Evolutionary conservation across 2,113 vertebrate species (phyloP), one percentile per base, ranked within the genome.

Genomic region (Climacteris rufus): DNA sequence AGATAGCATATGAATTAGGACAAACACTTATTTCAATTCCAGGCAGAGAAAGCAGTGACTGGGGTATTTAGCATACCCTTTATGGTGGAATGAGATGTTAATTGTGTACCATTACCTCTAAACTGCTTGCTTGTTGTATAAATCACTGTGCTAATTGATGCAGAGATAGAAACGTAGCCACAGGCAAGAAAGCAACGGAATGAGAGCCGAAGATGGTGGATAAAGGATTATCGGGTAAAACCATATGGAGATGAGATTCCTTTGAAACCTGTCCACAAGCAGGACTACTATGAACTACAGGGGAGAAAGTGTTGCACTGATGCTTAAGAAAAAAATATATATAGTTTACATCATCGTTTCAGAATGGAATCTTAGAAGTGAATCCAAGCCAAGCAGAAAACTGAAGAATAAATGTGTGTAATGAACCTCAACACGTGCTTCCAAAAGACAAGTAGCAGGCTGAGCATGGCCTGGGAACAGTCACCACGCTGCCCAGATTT

Each of bases 131-230:
- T 98, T 99, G 99, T 99, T 99, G 99, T 99, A 99, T 99, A 99
- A 99, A 99, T 99, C 99, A 99, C 99, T 98, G 98, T 98, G 98
- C 98, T 99, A 99, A 99, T 99, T 99, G 99, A 99, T 99, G 99
- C 98, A 98, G 98, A 99, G 99, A 99, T 99, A 99, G 98, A 99
- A 99, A 98, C 97, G 98, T 98, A 99, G 99, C 99, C 99, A 99
- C 98, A 95, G 99, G 99, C 99, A 97, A 99, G 97, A 98, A 98
- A 98, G 98, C 98, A 97, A 98, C 56, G 98, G 98, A 98, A 98
- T 98, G 98, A 97, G 98, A 97, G 98, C 97, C 91, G 97, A 98
- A 98, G 98, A 99, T 97, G 98, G 97, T 82, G 98, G 98, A 98
- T 98, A 98, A 98, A 99, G 98, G 98, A 98, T 99, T 99, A 99